Percentiles rank a stretch among this genome's conserved stretches.
Evolutionary conservation across 2,797 vertebrate species (phyloP).

Genomic region (Silurus aristotelis): DNA sequence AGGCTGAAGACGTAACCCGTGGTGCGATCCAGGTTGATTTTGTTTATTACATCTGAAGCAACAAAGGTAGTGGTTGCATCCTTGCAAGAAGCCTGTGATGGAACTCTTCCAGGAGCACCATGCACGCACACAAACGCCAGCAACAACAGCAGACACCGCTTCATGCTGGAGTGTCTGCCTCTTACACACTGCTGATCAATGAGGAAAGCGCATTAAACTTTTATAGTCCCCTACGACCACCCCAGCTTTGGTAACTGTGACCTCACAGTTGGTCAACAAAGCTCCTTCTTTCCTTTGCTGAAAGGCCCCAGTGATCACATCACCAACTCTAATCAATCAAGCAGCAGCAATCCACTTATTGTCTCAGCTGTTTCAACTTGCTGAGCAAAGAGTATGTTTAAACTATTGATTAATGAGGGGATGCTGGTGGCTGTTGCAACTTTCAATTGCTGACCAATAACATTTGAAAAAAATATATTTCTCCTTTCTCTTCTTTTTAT

Average conservation of each 20-base stretch:
- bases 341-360: conserved; percentile 33
- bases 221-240: conserved; percentile 44
- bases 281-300: conserved; percentile 1
- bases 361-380: conserved; percentile 3
- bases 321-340: conserved; percentile 18
- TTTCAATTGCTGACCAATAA: background rate
- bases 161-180: conserved; percentile 62
- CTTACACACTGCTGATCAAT: conserved; percentile 11
- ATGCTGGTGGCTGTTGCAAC: background rate
- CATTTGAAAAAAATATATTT: background rate
- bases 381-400: conserved; percentile 21
- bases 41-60: conserved; percentile 62
- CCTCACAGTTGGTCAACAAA: conserved; percentile 46
- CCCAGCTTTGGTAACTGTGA: conserved; percentile 30
- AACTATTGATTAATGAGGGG: conserved; percentile 27
- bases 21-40: conserved; percentile 71
- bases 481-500: background rate
- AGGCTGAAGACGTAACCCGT: conserved; percentile 72
- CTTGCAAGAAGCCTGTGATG: conserved; percentile 61
- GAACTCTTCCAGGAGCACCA: conserved; percentile 58
- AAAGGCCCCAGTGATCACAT: conserved; percentile 35
- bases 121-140: conserved; percentile 55
- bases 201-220: conserved; percentile 22
- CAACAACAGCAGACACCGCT: conserved; percentile 56
- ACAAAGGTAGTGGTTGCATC: conserved; percentile 52